Evolutionary conservation across 2,113 vertebrate species (phyloP), one percentile per base, ranked within the genome.

Genomic region (Pandion haliaetus): DNA sequence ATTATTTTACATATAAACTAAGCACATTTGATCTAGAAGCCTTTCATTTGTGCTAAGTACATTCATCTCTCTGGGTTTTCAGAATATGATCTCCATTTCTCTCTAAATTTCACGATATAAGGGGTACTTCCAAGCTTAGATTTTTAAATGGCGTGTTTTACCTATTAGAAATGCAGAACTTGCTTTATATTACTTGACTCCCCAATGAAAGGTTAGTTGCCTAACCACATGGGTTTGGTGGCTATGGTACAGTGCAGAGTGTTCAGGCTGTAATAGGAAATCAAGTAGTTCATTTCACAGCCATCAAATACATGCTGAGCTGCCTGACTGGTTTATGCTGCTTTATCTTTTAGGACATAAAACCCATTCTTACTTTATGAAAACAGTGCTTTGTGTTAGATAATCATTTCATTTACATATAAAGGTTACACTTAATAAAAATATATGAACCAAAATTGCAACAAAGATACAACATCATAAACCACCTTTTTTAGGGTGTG

Each of bases 331-430:
- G 17, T 97, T 98, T 97, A 98, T 95, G 95, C 36, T 80, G 45
- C 79, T 97, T 92, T 97, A 94, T 97, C 81, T 96, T 98, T 97
- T 92, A 95, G 77, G 63, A 93, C 34, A 62, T 97, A 97, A 98
- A 98, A 96, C 91, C 82, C 95, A 90, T 95, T 96, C 95, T 96
- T 96, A 86, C 83, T 98, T 98, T 97, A 98, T 96, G 95, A 98
- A 98, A 97, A 98, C 93, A 97, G 77, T 96, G 81, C 67, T 96
- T 95, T 91, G 87, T 96, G 87, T 97, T 97, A 97, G 91, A 97
- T 96, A 98, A 98, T 97, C 25, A 98, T 94, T 98, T 97, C 97
- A 98, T 98, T 98, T 98, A 97, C 86, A 97, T 98, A 97, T 93
- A 97, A 97, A 97, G 71, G 82, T 94, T 97, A 95, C 76, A 96